Percentiles rank a stretch among this genome's conserved stretches.
Evolutionary conservation across 2,797 vertebrate genomes (phyloP).

Genomic region (Pempheris klunzingeri): DNA sequence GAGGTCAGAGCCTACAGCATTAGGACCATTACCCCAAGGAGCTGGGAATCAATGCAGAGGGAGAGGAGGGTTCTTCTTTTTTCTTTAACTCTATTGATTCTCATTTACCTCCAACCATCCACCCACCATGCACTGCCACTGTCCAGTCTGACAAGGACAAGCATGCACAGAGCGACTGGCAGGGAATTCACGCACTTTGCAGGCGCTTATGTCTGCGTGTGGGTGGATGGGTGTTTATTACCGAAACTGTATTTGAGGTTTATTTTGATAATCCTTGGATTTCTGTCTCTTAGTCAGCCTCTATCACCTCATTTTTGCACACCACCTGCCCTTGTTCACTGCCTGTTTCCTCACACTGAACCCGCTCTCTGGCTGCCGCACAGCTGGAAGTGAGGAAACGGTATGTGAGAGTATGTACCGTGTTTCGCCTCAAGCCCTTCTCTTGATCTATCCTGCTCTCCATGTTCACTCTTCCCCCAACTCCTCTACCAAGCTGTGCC

Average conservation of each 20-base stretch:
- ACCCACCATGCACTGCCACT: constrained; percentile 38
- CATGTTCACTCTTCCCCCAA: constrained; percentile 20
- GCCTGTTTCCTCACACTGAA: constrained; percentile 26
- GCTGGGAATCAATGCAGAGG: constrained; percentile 76
- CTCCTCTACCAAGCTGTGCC: constrained; percentile 5
- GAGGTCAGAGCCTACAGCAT: constrained; percentile 75
- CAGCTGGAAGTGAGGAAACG: constrained; percentile 54
- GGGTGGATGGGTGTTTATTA: constrained; percentile 16
- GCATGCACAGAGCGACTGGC: not conserved
- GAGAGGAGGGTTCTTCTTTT: constrained; percentile 74
- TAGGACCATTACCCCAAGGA: constrained; percentile 71
- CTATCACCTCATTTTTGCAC: constrained; percentile 21
- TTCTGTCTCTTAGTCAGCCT: not conserved
- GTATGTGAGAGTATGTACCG: constrained; percentile 33
- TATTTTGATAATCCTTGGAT: constrained; percentile 27
- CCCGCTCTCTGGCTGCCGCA: constrained; percentile 14
- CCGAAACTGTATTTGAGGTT: not conserved
- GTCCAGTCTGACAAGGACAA: constrained; percentile 34
- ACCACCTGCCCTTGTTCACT: constrained; percentile 12
- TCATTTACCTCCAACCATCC: constrained; percentile 79
- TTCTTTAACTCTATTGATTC: constrained; percentile 83
- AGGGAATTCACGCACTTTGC: constrained; percentile 17
- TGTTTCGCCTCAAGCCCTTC: constrained; percentile 62
- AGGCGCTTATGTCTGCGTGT: constrained; percentile 5
- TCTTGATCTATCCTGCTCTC: constrained; percentile 55